Percentiles rank a stretch among this genome's conserved stretches.
Conservation (phyloP, 2,113 vertebrate genomes). For the Pollimyrus isidori region DNA sequence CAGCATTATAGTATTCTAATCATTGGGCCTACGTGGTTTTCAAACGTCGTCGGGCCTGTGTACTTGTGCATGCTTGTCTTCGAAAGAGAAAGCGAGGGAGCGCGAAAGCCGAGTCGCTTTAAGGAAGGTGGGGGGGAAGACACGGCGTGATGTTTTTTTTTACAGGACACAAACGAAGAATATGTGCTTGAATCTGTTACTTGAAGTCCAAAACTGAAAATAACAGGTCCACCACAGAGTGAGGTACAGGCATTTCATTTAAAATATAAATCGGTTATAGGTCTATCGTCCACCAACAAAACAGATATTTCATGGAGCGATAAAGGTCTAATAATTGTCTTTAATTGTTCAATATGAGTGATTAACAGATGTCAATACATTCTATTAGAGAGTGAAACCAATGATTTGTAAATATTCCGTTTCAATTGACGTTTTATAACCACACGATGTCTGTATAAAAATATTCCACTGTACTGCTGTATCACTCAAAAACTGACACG, state of each 20-base stretch:
- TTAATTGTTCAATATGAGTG: conserved; percentile 11
- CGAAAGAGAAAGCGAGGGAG: background rate
- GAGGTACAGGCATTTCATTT: background rate
- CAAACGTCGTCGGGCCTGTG: background rate
- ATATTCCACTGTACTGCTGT: background rate
- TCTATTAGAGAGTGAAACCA: conserved; percentile 9
- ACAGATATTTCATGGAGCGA: background rate
- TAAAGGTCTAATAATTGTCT: conserved; percentile 20
- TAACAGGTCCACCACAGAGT: background rate
- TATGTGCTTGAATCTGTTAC: background rate
- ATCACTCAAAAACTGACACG: background rate
- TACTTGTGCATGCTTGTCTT: conserved; percentile 13
- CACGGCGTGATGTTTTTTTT: background rate
- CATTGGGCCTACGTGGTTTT: background rate
- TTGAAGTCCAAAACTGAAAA: background rate
- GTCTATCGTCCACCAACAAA: background rate
- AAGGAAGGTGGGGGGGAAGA: background rate
- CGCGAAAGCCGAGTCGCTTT: background rate
- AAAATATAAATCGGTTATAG: background rate
- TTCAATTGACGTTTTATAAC: background rate
- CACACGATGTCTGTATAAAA: background rate
- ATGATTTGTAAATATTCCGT: conserved; percentile 1
- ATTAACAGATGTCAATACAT: conserved; percentile 8
- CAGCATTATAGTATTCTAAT: background rate
- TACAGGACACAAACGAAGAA: background rate